Evolutionary conservation across 1,140 invertebrate species (phyloP).

Genomic region (Pseudomyrmex concolor): DNA sequence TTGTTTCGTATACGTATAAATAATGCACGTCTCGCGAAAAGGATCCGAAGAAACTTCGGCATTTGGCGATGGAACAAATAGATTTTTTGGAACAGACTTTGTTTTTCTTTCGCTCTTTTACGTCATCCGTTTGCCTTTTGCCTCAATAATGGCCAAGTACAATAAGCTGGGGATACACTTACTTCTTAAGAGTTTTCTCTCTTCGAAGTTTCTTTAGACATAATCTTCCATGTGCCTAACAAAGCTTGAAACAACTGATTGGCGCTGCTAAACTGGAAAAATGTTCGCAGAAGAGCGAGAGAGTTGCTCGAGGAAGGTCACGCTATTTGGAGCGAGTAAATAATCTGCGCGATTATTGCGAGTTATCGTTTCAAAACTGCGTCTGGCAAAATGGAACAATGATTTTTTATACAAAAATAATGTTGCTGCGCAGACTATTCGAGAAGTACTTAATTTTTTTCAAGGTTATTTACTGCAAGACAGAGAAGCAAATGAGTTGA

Average conservation of each 20-base stretch:
- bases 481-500: no score
- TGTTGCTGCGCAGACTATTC: no score
- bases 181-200: constrained; percentile 13
- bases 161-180: neutral
- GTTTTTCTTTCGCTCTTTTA: neutral
- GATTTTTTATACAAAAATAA: no score
- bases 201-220: constrained; percentile 15
- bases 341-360: neutral
- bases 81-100: constrained; percentile 17
- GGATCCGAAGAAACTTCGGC: neutral
- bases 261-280: constrained; percentile 34
- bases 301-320: neutral
- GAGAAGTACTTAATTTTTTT: no score
- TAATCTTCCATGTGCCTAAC: constrained; percentile 11
- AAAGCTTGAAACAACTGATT: constrained; percentile 38
- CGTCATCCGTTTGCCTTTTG: neutral
- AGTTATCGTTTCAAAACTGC: neutral
- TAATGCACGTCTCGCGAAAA: neutral
- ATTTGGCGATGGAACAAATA: constrained; percentile 9
- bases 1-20: constrained; percentile 27
- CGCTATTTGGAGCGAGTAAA: neutral
- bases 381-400: neutral
- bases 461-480: no score
- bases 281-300: neutral
- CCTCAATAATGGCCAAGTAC: neutral